Evolutionary conservation across 2,797 vertebrate species (phyloP).

Genomic region (Thripadectes ignobilis): DNA sequence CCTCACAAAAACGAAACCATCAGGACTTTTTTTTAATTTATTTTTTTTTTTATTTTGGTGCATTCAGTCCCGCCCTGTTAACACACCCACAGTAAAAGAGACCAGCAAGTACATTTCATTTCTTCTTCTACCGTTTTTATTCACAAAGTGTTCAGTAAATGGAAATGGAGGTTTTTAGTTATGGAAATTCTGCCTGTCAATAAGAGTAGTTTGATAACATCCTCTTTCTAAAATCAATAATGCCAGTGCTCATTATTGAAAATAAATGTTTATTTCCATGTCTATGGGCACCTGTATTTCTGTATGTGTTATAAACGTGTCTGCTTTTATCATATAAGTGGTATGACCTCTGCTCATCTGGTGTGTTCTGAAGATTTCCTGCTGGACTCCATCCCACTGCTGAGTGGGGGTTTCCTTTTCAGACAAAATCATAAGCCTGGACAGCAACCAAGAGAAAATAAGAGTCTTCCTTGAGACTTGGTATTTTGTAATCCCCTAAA

Average conservation of each 20-base stretch:
- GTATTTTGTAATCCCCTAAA: neutral
- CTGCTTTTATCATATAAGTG: neutral
- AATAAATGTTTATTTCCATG: neutral
- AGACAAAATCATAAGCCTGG: neutral
- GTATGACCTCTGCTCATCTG: neutral
- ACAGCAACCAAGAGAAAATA: neutral
- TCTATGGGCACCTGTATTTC: rapidly evolving
- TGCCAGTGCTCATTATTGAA: neutral
- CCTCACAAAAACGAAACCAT: neutral
- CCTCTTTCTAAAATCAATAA: neutral
- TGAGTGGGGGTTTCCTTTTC: neutral
- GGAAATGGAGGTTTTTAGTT: neutral
- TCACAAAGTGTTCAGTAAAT: neutral
- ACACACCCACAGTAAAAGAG: neutral
- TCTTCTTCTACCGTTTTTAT: neutral
- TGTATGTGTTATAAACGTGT: neutral
- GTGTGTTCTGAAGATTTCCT: neutral
- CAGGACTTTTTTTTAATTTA: neutral
- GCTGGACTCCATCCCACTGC: neutral
- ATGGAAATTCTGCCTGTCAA: neutral
- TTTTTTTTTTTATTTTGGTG: neutral
- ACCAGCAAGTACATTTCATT: neutral
- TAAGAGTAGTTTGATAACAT: neutral
- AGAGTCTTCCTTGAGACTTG: neutral
- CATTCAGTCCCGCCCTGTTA: neutral